Evolutionary conservation across 92 coral and sea anemone genomes (phyloP).

Genomic region (Pocillopora meandrina): DNA sequence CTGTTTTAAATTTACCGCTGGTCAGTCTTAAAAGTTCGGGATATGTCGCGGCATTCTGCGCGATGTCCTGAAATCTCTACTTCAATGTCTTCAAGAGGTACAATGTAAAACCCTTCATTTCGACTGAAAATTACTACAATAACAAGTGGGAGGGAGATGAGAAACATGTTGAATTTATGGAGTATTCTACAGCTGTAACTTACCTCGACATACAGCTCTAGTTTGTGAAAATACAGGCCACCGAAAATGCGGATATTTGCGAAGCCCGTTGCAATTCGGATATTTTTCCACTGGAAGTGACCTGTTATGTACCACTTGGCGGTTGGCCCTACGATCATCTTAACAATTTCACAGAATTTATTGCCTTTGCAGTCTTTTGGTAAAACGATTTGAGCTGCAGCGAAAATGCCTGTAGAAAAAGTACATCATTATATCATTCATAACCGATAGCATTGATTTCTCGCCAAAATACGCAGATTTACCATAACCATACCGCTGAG

Average conservation of each 20-base stretch:
- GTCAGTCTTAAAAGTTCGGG: too few species aligned
- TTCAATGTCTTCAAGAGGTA: too few species aligned
- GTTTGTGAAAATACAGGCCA: conserved; percentile 77
- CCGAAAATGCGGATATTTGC: conserved; percentile 63
- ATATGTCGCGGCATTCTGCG: too few species aligned
- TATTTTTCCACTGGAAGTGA: conserved; percentile 71
- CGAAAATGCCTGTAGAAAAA: conserved; percentile 56
- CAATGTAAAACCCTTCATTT: too few species aligned
- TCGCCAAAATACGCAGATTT: too few species aligned
- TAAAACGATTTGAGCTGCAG: conserved; percentile 80
- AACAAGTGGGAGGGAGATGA: too few species aligned
- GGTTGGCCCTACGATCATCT: conserved; percentile 88
- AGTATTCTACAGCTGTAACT: not conserved
- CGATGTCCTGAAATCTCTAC: too few species aligned
- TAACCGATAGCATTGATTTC: not conserved
- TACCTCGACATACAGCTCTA: conserved; percentile 87
- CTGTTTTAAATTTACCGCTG: too few species aligned
- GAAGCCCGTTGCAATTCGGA: conserved; percentile 81
- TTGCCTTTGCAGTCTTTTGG: conserved; percentile 93
- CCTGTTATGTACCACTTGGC: conserved; percentile 79
- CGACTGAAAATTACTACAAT: too few species aligned
- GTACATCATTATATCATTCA: not conserved
- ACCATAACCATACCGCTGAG: too few species aligned
- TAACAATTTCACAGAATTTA: conserved; percentile 85
- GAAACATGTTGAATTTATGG: too few species aligned